Conservation (phyloP, 2,888 invertebrate genomes). For the Abrostola triplasia region DNA sequence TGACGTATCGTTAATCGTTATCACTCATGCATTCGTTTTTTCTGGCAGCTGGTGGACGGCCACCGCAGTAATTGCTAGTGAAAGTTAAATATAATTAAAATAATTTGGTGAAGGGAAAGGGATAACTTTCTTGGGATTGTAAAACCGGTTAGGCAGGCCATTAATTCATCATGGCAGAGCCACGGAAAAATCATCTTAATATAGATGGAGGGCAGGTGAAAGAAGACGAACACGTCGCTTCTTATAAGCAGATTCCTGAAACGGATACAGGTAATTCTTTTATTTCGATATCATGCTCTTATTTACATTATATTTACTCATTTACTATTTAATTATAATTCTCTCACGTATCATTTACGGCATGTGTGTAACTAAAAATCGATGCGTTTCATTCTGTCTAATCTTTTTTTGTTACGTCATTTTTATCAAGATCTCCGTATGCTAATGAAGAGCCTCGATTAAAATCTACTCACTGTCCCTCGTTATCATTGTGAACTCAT, state of each 20-base stretch:
- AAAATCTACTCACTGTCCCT: slow-evolving; percentile 12
- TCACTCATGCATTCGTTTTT: slow-evolving; percentile 38
- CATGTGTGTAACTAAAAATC: not conserved
- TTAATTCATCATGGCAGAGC: slow-evolving; percentile 78
- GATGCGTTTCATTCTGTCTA: not conserved
- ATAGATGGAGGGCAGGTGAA: slow-evolving; percentile 85
- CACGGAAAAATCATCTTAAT: slow-evolving; percentile 80
- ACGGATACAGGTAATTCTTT: slow-evolving; percentile 84
- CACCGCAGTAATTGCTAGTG: slow-evolving; percentile 21
- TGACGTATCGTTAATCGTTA: slow-evolving; percentile 22
- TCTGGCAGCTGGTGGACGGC: slow-evolving; percentile 36
- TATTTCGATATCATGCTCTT: not conserved
- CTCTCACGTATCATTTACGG: not conserved
- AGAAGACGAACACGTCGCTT: slow-evolving; percentile 82
- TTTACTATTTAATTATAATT: not conserved
- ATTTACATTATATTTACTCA: not conserved
- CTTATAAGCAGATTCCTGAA: slow-evolving; percentile 89
- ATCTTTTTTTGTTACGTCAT: slow-evolving; percentile 43
- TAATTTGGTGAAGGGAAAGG: slow-evolving; percentile 62
- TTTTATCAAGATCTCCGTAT: slow-evolving; percentile 26
- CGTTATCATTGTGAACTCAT: slow-evolving; percentile 28
- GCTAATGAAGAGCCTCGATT: slow-evolving; percentile 31
- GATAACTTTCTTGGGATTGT: slow-evolving; percentile 61
- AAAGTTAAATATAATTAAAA: slow-evolving; percentile 57
- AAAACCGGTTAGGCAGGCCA: slow-evolving; percentile 66